These are phyloP conservation scores for Malthinus flaveolus DNA, from an alignment of 2,888 invertebrate species.

Conservation along the genomic window DNA sequence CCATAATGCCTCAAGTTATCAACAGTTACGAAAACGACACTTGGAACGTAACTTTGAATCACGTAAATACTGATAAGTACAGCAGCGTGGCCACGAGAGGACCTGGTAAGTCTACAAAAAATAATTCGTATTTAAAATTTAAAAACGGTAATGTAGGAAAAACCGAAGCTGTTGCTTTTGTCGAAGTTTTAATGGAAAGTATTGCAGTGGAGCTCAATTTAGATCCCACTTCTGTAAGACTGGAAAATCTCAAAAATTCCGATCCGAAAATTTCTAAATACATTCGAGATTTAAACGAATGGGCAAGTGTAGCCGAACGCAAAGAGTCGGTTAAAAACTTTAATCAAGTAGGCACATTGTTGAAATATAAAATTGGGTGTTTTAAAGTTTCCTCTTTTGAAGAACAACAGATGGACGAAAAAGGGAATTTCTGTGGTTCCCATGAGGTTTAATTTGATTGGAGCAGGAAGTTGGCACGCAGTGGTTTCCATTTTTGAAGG, in stretches of 20 bases:
- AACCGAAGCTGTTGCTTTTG: slow-evolving; percentile 64
- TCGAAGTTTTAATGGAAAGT: slow-evolving; percentile 70
- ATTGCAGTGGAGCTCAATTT: slow-evolving; percentile 59
- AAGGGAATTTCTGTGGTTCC: slow-evolving; percentile 69
- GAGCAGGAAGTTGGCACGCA: slow-evolving; percentile 60
- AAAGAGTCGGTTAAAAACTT: slow-evolving; percentile 60
- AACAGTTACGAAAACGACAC: slow-evolving; percentile 65
- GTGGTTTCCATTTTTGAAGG: slow-evolving; percentile 69
- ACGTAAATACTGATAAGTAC: slow-evolving; percentile 64
- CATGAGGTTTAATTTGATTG: slow-evolving; percentile 65
- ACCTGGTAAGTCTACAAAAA: slow-evolving; percentile 60
- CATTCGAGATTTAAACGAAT: slow-evolving; percentile 60
- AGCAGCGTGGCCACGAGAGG: slow-evolving; percentile 67
- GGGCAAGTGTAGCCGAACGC: slow-evolving; percentile 62
- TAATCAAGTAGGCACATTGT: slow-evolving; percentile 57
- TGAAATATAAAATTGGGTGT: neutral
- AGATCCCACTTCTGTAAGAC: slow-evolving; percentile 63
- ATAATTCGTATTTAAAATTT: neutral
- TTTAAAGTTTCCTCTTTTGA: slow-evolving; percentile 8
- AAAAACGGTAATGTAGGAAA: slow-evolving; percentile 54
- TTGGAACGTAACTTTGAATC: slow-evolving; percentile 55
- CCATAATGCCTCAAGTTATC: slow-evolving; percentile 50
- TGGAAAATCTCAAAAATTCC: slow-evolving; percentile 56
- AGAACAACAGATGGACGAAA: slow-evolving; percentile 81
- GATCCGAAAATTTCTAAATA: slow-evolving; percentile 54